These are phyloP conservation scores for Philopotamus ludificatus DNA, from an alignment of 1,140 invertebrate species.

Conservation along the genomic window DNA sequence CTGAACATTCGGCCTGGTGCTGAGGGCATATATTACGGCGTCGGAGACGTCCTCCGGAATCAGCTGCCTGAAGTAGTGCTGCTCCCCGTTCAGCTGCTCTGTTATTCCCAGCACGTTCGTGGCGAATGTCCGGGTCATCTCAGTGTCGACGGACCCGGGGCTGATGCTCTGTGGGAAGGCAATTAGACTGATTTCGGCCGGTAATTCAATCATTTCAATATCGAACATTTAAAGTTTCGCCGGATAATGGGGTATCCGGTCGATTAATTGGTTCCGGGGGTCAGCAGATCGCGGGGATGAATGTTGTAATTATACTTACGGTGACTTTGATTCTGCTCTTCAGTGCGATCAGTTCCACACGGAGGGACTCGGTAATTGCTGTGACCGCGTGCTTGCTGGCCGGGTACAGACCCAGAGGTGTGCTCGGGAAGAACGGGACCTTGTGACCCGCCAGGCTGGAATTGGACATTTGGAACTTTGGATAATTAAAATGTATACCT, in stretches of 20 bases:
- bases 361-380: constrained; percentile 62
- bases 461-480: constrained; percentile 5
- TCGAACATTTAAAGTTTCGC: no score
- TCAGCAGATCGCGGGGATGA: no score
- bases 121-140: constrained; percentile 50
- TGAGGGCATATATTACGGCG: constrained; percentile 55
- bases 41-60: constrained; percentile 58
- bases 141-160: constrained; percentile 62
- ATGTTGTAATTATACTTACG: constrained; percentile 51
- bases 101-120: constrained; percentile 33
- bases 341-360: constrained; percentile 62
- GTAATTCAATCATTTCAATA: no score
- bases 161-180: constrained; percentile 55
- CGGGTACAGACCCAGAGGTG: constrained; percentile 58
- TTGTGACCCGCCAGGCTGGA: constrained; percentile 55
- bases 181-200: no score
- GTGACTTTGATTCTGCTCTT: constrained; percentile 65
- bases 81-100: constrained; percentile 30
- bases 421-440: constrained; percentile 45
- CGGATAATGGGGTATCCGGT: no score
- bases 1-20: constrained; percentile 56
- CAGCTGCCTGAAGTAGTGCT: constrained; percentile 42
- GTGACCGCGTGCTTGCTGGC: constrained; percentile 70
- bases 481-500: no score
- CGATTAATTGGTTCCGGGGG: no score